Conservation (phyloP, 2,888 invertebrate genomes). For the Lobophora halterata region DNA sequence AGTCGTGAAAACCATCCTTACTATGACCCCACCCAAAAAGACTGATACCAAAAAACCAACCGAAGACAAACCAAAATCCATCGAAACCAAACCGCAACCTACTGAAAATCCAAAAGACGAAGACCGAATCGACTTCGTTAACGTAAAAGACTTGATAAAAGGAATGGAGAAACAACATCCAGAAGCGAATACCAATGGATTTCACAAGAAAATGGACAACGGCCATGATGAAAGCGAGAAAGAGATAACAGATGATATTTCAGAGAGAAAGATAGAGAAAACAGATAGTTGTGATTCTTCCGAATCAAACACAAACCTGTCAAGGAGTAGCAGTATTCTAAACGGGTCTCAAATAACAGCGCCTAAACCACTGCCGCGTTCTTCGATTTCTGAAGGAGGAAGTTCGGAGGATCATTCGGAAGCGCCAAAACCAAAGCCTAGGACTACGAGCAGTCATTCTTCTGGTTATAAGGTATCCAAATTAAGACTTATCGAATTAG, state of each 20-base stretch:
- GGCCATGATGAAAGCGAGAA: constrained; percentile 50
- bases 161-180: constrained; percentile 80
- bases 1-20: constrained; percentile 65
- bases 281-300: constrained; percentile 59
- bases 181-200: constrained; percentile 66
- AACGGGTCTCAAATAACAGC: constrained; percentile 74
- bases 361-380: constrained; percentile 90
- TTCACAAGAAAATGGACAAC: constrained; percentile 62
- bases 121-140: constrained; percentile 76
- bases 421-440: constrained; percentile 83
- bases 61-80: constrained; percentile 52
- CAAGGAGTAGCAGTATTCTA: constrained; percentile 65
- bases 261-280: constrained; percentile 42
- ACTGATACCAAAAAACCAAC: constrained; percentile 51
- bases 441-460: constrained; percentile 83
- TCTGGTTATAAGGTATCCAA: constrained; percentile 92
- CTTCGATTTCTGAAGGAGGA: constrained; percentile 87
- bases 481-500: too few species aligned
- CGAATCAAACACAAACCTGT: constrained; percentile 50
- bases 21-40: constrained; percentile 68
- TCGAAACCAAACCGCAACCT: constrained; percentile 40
- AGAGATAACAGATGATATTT: constrained; percentile 34
- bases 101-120: constrained; percentile 61
- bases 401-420: constrained; percentile 72
- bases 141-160: constrained; percentile 82